Base-by-base conservation (phyloP, 2,888 invertebrate genomes). In the Silvanus unidentatus region DNA sequence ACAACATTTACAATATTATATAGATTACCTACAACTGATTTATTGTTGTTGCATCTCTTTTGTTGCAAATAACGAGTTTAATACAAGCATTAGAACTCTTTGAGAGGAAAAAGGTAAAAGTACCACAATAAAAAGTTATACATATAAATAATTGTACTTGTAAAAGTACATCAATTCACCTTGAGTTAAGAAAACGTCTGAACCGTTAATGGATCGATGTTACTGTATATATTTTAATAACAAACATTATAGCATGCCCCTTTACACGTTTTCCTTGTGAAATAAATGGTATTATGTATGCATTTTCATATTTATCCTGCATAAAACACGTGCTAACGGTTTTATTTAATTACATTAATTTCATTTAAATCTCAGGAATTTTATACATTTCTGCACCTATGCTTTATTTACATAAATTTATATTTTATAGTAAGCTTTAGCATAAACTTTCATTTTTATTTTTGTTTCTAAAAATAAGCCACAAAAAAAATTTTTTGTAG, bases 321-420 rank as follows among this genome's bases (percentile, higher is more conserved):
- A 43, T 41, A 42, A 45, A 44, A 45, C 47, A 48, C 46, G 46
- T 43, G 47, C 45, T 53, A 52, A 55, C 53, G 46, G 50, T 49
- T 32, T 13, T 15, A 15, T 37, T 37, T 37, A 37, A 37, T 37
- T 11, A 37, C 4, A 9, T 11, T 32, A 12, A 37, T 37, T 6
- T 6, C 14, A 16, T 16, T 37, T 6, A 37, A 15, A 6, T 2
- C 41, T 22, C 11, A 41, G 16, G 35, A 16, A 40, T 28, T 40
- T 32, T 11, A 37, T 1, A 12, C 16, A n/a, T 16, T 41, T 41
- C 35, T 27, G 15, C 39, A 16, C 30, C 27, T 40, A 22, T 40
- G 12, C 8, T 11, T 12, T 14, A 39, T 29, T 30, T 16, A 29
- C 27, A 27, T 39, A 16, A 2, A 16, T 27, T 22, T 39, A n/a